Conservation (phyloP, 2,888 invertebrate genomes). For the Plemyria rubiginata region DNA sequence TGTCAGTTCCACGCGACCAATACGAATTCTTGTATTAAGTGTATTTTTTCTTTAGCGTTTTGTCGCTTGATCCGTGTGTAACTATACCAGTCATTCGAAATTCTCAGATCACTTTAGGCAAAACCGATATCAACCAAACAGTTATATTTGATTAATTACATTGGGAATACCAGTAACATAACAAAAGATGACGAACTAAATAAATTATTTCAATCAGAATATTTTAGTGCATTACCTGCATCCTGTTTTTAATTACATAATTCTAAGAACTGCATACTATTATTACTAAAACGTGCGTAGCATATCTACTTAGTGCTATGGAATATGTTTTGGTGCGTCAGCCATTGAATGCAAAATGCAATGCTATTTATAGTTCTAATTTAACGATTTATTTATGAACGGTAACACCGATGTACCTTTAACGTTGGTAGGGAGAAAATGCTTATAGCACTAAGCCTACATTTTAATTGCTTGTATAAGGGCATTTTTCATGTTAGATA, state of each 20-base stretch:
- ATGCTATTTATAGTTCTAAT: too few species aligned
- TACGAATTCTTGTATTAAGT: too few species aligned
- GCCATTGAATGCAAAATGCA: constrained; percentile 8
- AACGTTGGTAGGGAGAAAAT: too few species aligned
- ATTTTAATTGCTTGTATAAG: too few species aligned
- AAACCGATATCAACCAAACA: neutral
- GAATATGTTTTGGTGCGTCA: constrained; percentile 5
- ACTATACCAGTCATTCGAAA: neutral
- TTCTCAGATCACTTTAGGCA: neutral
- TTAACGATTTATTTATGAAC: too few species aligned
- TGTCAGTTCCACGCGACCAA: too few species aligned
- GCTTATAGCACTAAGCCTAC: too few species aligned
- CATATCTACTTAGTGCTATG: neutral
- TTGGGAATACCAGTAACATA: neutral
- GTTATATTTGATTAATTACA: neutral
- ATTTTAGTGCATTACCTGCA: neutral
- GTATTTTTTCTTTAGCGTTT: too few species aligned
- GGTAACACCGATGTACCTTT: too few species aligned
- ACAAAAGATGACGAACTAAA: constrained; percentile 4
- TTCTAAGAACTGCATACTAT: constrained; percentile 8
- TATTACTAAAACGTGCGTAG: constrained; percentile 9
- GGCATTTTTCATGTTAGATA: too few species aligned
- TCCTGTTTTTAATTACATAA: constrained; percentile 9
- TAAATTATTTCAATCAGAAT: neutral
- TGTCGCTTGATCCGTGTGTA: too few species aligned